A percentile compares a stretch with the other conserved stretches of the same genome.
These are phyloP conservation scores for Torymus auratus DNA, from an alignment of 2,888 invertebrate genomes.

Conservation along the genomic window DNA sequence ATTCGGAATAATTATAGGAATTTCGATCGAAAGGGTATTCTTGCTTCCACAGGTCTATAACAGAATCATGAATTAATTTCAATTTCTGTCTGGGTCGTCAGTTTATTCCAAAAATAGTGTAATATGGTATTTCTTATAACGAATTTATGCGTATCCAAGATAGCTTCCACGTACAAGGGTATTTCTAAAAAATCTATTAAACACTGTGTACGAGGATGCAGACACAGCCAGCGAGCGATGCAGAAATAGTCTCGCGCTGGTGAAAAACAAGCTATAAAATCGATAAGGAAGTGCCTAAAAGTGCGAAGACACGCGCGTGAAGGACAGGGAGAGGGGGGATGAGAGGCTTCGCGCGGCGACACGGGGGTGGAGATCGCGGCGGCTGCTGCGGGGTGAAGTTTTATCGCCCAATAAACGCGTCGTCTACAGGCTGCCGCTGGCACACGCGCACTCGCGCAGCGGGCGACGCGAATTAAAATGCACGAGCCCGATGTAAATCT, in stretches of 20 bases:
- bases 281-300: constrained; percentile 48
- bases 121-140: no score
- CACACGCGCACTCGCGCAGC: constrained; percentile 42
- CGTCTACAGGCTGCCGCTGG: constrained; percentile 67
- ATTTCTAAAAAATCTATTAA: no score
- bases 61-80: no score
- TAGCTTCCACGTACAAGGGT: no score
- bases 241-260: no score
- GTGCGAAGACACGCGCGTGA: constrained; percentile 6
- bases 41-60: no score
- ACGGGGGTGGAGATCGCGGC: neutral
- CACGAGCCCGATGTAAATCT: constrained; percentile 70
- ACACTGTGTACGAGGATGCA: neutral
- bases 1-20: no score
- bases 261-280: constrained; percentile 21
- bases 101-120: no score
- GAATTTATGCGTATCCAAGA: no score
- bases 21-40: no score
- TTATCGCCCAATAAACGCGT: constrained; percentile 75
- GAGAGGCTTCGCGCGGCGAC: constrained; percentile 59
- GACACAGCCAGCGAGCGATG: neutral
- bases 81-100: no score
- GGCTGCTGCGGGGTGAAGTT: constrained; percentile 67
- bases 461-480: constrained; percentile 70
- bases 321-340: constrained; percentile 11